phyloP scores from a whole-genome alignment of 2,113 vertebrate species.

The Nettapus auritus region DNA sequence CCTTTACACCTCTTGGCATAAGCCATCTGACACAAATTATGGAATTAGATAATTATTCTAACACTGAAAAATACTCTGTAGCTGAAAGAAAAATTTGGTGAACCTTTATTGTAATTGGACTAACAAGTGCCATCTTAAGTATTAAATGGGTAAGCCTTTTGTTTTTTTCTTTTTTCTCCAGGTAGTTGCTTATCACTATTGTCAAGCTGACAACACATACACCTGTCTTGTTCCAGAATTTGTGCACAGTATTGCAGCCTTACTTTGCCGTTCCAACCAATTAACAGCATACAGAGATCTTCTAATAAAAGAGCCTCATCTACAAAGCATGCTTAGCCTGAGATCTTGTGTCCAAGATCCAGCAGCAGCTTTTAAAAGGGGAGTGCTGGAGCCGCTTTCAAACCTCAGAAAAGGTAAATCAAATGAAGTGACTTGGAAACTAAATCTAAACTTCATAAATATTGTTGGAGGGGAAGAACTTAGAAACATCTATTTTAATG shows the following conservation, averaged over 20 bases:
- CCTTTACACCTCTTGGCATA: not conserved
- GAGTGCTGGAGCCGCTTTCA: constrained; percentile 90
- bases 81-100: not conserved
- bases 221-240: constrained; percentile 97
- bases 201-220: constrained; percentile 98
- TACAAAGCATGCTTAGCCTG: constrained; percentile 95
- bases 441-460: not conserved
- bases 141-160: not conserved
- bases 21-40: not conserved
- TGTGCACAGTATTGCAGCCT: constrained; percentile 92
- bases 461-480: too few relatives aligned
- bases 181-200: constrained; percentile 98
- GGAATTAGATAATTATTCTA: not conserved
- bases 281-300: constrained; percentile 90
- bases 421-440: not conserved
- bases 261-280: constrained; percentile 90
- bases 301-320: constrained; percentile 87
- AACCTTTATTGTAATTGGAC: not conserved
- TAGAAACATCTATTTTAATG: not conserved
- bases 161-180: constrained; percentile 28
- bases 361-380: constrained; percentile 88
- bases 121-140: not conserved
- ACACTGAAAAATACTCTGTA: not conserved
- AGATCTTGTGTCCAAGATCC: constrained; percentile 97
- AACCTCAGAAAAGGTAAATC: constrained; percentile 88